These are phyloP conservation scores for Mesorhabditis belari DNA, from an alignment of 2,888 invertebrate genomes.

Conservation along the genomic window DNA sequence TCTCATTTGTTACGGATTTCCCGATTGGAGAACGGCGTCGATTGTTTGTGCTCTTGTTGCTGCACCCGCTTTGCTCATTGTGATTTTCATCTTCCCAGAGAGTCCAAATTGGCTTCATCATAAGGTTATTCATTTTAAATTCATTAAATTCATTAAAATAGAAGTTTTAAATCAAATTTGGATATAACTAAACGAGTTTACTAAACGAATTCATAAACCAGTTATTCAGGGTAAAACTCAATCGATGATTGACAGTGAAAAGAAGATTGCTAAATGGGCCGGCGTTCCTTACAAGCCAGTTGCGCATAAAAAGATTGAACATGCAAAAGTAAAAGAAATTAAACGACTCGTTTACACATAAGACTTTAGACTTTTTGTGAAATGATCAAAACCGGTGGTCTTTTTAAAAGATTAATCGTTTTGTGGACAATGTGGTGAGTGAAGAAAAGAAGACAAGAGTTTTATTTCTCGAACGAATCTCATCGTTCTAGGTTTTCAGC, in stretches of 20 bases:
- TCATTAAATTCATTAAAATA: no score
- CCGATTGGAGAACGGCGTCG: constrained; percentile 44
- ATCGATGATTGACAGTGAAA: constrained; percentile 44
- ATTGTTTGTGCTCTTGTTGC: constrained; percentile 44
- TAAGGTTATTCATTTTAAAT: constrained; percentile 23
- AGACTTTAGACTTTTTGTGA: constrained; percentile 24
- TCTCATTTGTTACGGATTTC: constrained; percentile 38
- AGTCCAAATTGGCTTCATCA: constrained; percentile 51
- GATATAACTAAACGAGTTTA: no score
- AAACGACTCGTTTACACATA: background rate
- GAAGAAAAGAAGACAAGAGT: no score
- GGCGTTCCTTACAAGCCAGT: constrained; percentile 40
- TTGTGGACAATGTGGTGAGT: constrained; percentile 52
- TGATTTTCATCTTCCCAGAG: constrained; percentile 49
- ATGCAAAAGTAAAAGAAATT: constrained; percentile 35
- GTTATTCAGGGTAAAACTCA: constrained; percentile 23
- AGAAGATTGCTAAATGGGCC: constrained; percentile 40
- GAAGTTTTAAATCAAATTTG: no score
- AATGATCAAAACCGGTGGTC: constrained; percentile 30
- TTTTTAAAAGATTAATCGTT: constrained; percentile 37
- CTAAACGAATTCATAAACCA: no score
- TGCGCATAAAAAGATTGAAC: constrained; percentile 35
- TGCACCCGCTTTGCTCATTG: constrained; percentile 42
- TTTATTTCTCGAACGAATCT: constrained; percentile 4
- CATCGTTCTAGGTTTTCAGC: constrained; percentile 24